A percentile compares a stretch with the other conserved stretches of the same genome.
Conservation (phyloP, 1,140 invertebrate species). For the Pemphigus obesinymphae region DNA sequence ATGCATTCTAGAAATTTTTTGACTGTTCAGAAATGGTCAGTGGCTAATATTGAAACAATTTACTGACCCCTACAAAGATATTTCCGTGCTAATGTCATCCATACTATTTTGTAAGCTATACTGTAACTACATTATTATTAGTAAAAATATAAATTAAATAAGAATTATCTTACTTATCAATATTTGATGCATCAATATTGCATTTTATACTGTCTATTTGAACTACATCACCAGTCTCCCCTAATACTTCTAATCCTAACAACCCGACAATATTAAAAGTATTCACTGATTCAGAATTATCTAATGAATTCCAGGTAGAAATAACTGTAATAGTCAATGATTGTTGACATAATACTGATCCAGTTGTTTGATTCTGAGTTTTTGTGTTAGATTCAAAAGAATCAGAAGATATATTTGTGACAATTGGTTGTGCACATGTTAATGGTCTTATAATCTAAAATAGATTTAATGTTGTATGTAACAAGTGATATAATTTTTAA, state of each 20-base stretch:
- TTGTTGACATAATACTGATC: slow-evolving; percentile 45
- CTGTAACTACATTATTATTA: not conserved
- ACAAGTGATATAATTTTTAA: not conserved
- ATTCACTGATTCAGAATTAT: slow-evolving; percentile 9
- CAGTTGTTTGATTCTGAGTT: slow-evolving; percentile 40
- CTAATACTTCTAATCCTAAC: slow-evolving; percentile 56
- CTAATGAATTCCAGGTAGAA: slow-evolving; percentile 43
- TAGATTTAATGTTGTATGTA: not conserved
- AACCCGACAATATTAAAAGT: slow-evolving; percentile 49
- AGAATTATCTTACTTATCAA: slow-evolving; percentile 22
- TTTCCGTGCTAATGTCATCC: too few relatives aligned
- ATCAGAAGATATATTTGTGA: slow-evolving; percentile 18
- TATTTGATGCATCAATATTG: slow-evolving; percentile 25
- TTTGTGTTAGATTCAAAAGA: not conserved
- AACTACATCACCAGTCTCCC: slow-evolving; percentile 49
- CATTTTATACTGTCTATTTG: slow-evolving; percentile 45
- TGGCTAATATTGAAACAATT: too few relatives aligned
- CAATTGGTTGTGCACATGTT: slow-evolving; percentile 43
- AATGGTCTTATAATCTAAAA: slow-evolving; percentile 44
- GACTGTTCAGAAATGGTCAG: too few relatives aligned
- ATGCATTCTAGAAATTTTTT: too few relatives aligned
- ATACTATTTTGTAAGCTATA: too few relatives aligned
- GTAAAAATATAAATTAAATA: not conserved
- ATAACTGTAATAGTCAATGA: slow-evolving; percentile 43
- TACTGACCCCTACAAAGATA: too few relatives aligned